Evolutionary conservation across 2,797 vertebrate genomes (phyloP), one percentile per base, ranked within the genome.

Genomic region (Oceanodroma leucorhoa): DNA sequence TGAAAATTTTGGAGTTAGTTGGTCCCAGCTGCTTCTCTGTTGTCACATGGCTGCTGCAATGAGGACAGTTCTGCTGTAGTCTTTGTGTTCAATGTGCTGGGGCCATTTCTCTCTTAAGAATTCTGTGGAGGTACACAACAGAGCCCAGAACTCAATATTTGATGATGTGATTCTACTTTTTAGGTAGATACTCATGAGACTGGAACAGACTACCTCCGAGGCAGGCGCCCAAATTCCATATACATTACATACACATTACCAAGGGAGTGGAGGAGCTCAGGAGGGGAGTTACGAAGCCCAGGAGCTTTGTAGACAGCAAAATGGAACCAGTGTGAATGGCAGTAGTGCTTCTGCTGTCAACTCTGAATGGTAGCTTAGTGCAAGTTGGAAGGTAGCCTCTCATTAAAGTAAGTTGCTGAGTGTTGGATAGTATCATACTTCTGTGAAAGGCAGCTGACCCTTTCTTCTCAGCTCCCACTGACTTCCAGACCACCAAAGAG

Each of bases 41-140:
- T 50, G 30, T 77, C 46, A 41, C 38, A 6, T 2, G 0, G 10
- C 32, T n/a, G 21, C 0, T 0, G 13, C 2, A 0, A 3, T 14
- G 23, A 85, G 26, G 10, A 76, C 10, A 8, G 23, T 71, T 77
- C 29, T 88, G 8, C 21, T 22, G 5, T 36, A 51, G 29, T 12
- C 32, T 70, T 29, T 54, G 8, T 34, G 9, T 41, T 70, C 67
- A 6, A 0, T 30, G 26, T 55, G 18, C 48, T 60, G n/a, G 12
- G 8, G 19, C 23, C 21, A 2, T 72, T 73, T 69, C 18, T 91
- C 10, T 70, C 48, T 73, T 14, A 70, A 20, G 45, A 26, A 22
- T 46, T 73, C 27, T 46, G 19, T 43, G 32, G 29, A 81, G 22
- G 2, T 50, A 15, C n/a, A 22, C 29, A 71, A 4, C n/a, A 54